phyloP scores from a whole-genome alignment of 2,113 vertebrate species.

The Micronycteris hirsuta region DNA sequence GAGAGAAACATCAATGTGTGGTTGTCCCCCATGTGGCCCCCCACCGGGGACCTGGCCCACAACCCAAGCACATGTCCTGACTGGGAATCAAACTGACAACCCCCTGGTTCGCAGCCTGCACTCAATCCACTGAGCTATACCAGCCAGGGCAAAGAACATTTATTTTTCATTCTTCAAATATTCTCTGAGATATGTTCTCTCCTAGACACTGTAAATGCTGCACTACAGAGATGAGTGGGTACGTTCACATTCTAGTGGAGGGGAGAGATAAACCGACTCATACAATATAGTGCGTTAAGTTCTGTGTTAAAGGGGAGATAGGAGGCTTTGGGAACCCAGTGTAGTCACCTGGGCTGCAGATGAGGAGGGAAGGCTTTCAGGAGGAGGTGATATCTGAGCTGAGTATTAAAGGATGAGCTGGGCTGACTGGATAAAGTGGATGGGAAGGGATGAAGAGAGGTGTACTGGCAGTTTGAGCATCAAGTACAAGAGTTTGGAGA shows the following conservation, averaged over 20 bases:
- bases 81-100: no score
- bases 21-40: no score
- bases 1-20: no score
- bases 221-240: background rate
- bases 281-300: fast-evolving
- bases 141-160: no score
- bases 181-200: background rate
- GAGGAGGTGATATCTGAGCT: background rate
- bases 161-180: background rate
- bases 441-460: background rate
- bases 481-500: background rate
- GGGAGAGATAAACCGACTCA: fast-evolving
- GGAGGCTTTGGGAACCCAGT: background rate
- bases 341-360: background rate
- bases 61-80: no score
- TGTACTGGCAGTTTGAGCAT: background rate
- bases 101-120: no score
- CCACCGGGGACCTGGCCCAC: no score
- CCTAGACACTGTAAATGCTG: background rate
- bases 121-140: no score
- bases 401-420: background rate
- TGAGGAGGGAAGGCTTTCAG: background rate
- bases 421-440: background rate
- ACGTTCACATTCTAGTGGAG: fast-evolving
- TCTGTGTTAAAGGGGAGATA: background rate